Conservation (phyloP, 2,888 invertebrate genomes). For the Amblyjoppa proteus region DNA sequence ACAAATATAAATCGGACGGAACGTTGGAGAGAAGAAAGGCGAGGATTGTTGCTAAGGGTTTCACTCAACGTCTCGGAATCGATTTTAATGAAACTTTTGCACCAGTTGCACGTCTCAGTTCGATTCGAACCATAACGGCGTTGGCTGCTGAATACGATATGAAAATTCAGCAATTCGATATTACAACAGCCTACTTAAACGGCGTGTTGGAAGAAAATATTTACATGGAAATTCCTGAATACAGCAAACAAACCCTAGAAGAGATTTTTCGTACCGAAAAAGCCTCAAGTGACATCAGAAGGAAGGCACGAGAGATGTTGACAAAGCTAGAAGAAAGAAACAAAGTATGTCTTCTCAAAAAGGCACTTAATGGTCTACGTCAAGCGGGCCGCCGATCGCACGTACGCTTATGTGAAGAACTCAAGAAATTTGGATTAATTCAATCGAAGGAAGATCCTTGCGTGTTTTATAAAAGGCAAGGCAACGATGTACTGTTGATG, state of each 20-base stretch:
- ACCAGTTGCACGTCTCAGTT: slow-evolving; percentile 32
- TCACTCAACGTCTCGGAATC: slow-evolving; percentile 36
- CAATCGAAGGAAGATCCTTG: slow-evolving; percentile 32
- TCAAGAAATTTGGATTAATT: slow-evolving; percentile 30
- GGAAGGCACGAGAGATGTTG: slow-evolving; percentile 25
- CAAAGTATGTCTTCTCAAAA: slow-evolving; percentile 38
- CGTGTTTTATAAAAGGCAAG: slow-evolving; percentile 22
- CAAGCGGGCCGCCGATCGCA: slow-evolving; percentile 45
- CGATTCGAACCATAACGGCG: slow-evolving; percentile 36
- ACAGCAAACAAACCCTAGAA: slow-evolving; percentile 3
- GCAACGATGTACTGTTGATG: slow-evolving; percentile 21
- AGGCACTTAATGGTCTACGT: slow-evolving; percentile 36
- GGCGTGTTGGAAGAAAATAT: slow-evolving; percentile 38
- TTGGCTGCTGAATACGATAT: slow-evolving; percentile 35
- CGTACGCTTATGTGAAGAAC: slow-evolving; percentile 31
- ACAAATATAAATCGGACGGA: slow-evolving; percentile 38
- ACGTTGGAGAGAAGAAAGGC: slow-evolving; percentile 35
- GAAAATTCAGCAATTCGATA: slow-evolving; percentile 39
- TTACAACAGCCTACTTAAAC: slow-evolving; percentile 49
- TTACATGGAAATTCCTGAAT: slow-evolving; percentile 47
- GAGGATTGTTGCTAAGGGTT: slow-evolving; percentile 36
- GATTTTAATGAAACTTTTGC: slow-evolving; percentile 40
- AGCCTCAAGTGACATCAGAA: not conserved
- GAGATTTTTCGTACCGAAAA: slow-evolving; percentile 33
- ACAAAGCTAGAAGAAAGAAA: slow-evolving; percentile 19